phyloP scores from a whole-genome alignment of 2,797 vertebrate species.

The Carduelis carduelis region DNA sequence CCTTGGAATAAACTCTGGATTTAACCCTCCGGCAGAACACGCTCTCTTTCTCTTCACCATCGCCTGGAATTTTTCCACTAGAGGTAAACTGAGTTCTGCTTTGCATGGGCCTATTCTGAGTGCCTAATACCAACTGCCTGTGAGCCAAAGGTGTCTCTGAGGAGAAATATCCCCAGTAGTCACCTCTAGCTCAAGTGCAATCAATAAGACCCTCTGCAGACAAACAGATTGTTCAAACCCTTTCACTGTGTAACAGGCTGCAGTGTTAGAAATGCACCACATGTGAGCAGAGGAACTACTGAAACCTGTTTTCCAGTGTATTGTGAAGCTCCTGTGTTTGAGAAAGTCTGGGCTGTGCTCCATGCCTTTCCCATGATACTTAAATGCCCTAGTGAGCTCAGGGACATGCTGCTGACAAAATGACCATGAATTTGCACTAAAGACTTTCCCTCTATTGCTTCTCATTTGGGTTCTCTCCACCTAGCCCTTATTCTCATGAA shows the following conservation, averaged over 20 bases:
- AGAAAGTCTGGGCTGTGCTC: neutral
- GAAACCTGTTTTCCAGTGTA: neutral
- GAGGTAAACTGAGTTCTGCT: no score
- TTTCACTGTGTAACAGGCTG: neutral
- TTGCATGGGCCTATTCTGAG: no score
- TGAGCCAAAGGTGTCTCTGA: no score
- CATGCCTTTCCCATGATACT: neutral
- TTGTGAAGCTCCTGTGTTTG: neutral
- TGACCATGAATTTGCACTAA: neutral
- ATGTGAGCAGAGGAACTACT: neutral
- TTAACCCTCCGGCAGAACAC: no score
- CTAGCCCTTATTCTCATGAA: neutral
- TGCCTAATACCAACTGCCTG: no score
- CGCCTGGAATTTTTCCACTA: no score
- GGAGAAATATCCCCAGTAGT: no score
- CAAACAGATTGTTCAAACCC: neutral
- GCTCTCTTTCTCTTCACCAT: no score
- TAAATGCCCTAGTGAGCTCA: neutral
- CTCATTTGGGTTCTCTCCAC: neutral
- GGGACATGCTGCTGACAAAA: neutral
- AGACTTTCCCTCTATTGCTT: neutral
- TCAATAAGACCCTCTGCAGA: neutral
- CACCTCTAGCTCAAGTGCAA: no score
- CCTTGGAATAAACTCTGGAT: no score
- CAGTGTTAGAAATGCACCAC: neutral